Conservation (phyloP, 2,797 vertebrate genomes). For the Acipenser transmontanus region DNA sequence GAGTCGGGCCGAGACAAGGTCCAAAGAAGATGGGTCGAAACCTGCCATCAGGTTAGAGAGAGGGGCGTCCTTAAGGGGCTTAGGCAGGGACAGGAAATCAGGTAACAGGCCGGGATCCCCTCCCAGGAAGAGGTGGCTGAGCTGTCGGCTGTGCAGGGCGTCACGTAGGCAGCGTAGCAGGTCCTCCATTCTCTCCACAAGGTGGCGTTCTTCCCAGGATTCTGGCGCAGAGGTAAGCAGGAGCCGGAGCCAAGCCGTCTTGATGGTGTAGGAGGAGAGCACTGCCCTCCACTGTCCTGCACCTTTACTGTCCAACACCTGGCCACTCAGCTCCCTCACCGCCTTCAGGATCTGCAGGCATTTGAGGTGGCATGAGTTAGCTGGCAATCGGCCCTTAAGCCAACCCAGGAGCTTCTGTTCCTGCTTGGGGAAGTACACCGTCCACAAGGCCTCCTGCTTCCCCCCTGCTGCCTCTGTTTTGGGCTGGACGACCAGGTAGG, state of each 20-base stretch:
- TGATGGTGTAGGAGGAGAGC: slow-evolving; percentile 70
- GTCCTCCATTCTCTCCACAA: slow-evolving; percentile 66
- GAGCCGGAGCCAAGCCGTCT: slow-evolving; percentile 64
- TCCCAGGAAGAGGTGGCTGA: slow-evolving; percentile 70
- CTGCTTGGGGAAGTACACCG: slow-evolving; percentile 61
- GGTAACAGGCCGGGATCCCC: slow-evolving; percentile 39
- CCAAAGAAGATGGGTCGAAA: slow-evolving; percentile 51
- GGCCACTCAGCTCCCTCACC: slow-evolving; percentile 63
- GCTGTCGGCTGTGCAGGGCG: slow-evolving; percentile 49
- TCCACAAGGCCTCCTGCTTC: slow-evolving; percentile 52
- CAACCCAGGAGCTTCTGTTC: slow-evolving; percentile 71
- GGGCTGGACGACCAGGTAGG: slow-evolving; percentile 56
- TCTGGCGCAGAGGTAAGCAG: slow-evolving; percentile 50
- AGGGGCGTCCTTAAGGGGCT: slow-evolving; percentile 55
- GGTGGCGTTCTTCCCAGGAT: slow-evolving; percentile 63
- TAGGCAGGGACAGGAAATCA: slow-evolving; percentile 59
- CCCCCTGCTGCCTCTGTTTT: slow-evolving; percentile 8
- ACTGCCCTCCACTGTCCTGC: slow-evolving; percentile 56
- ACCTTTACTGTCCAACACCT: slow-evolving; percentile 52
- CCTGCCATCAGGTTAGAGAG: slow-evolving; percentile 64
- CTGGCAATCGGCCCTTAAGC: slow-evolving; percentile 60
- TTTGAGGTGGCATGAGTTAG: slow-evolving; percentile 71
- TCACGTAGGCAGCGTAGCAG: slow-evolving; percentile 60
- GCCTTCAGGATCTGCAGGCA: slow-evolving; percentile 77
- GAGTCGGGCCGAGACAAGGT: slow-evolving; percentile 54